phyloP scores from a whole-genome alignment of 92 coral and sea anemone species.

The Anthopleura xanthogrammica region DNA sequence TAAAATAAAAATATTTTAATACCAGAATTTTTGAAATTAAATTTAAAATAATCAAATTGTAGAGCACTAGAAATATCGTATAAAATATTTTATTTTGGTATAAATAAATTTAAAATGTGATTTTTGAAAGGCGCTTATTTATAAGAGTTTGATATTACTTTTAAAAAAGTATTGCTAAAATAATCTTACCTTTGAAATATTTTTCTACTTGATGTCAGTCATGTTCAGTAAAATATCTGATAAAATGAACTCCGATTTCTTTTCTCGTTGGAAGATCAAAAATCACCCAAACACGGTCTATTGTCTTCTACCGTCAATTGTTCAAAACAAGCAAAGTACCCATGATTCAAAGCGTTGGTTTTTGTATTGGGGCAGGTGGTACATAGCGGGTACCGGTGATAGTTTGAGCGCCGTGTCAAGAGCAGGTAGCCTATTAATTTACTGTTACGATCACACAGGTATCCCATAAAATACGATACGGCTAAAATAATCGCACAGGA shows the following conservation, averaged over 20 bases:
- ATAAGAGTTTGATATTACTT: neutral
- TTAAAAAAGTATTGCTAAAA: neutral
- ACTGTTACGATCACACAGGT: neutral
- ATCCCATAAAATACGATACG: neutral
- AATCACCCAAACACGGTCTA: conserved; percentile 16
- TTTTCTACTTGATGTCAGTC: neutral
- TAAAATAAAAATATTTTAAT: neutral
- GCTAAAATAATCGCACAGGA: too few species aligned
- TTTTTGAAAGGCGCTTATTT: neutral
- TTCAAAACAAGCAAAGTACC: conserved; percentile 1
- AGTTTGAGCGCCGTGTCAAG: neutral
- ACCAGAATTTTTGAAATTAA: too few species aligned
- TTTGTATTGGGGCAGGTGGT: neutral
- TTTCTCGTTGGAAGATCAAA: conserved; percentile 22
- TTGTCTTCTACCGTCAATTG: conserved; percentile 12
- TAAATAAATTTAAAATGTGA: neutral
- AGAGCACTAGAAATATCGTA: neutral
- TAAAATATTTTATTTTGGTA: neutral
- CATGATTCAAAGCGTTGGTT: conserved; percentile 9
- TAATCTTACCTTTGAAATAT: neutral
- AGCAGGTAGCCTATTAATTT: neutral
- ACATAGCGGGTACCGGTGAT: conserved; percentile 3
- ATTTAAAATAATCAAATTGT: neutral
- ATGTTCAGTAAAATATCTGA: neutral
- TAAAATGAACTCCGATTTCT: neutral